Evolutionary conservation across 2,888 invertebrate genomes (phyloP).

Genomic region (Tanaodytes sp.): DNA sequence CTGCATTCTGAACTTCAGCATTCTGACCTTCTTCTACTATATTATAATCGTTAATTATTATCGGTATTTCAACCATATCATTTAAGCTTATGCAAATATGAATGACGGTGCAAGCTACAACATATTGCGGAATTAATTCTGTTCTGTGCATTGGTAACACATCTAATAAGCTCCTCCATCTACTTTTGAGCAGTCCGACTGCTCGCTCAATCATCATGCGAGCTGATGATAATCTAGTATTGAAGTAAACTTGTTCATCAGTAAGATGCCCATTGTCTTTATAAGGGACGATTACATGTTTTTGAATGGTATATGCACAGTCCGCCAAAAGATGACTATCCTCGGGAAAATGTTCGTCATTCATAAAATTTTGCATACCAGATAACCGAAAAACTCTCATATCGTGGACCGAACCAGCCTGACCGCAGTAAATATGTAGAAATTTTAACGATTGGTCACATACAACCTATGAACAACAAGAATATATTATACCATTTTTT

Average conservation of each 20-base stretch:
- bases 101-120: background rate
- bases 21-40: background rate
- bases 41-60: slow-evolving; percentile 1
- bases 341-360: background rate
- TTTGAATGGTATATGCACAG: background rate
- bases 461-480: no score
- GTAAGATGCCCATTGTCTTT: background rate
- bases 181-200: slow-evolving; percentile 3
- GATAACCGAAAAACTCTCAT: background rate
- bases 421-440: no score
- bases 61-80: background rate
- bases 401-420: no score
- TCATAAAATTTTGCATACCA: background rate
- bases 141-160: no score
- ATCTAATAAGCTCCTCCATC: slow-evolving; percentile 1
- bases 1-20: no score
- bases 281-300: slow-evolving; percentile 1
- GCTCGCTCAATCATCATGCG: background rate
- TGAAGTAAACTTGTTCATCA: background rate
- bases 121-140: background rate
- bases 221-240: background rate
- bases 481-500: no score
- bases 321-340: slow-evolving; percentile 3
- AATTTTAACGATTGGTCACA: no score
- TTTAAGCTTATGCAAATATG: background rate